phyloP scores from a whole-genome alignment of 2,113 vertebrate genomes.

The Aplodontia rufa region DNA sequence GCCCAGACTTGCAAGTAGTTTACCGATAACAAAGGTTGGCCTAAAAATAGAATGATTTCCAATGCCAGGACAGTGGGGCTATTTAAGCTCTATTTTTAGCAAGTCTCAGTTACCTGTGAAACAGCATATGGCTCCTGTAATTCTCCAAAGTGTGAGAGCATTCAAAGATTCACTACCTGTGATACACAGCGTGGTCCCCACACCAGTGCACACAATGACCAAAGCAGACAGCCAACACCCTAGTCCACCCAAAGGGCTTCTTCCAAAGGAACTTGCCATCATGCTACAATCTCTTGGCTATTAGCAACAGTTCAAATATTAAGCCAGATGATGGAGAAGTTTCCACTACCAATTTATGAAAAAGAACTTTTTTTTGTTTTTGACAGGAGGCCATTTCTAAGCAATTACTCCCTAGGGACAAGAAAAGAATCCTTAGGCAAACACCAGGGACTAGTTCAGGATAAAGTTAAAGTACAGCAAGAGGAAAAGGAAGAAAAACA shows the following conservation, averaged over 20 bases:
- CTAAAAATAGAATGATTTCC: slow-evolving; percentile 50
- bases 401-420: slow-evolving; percentile 26
- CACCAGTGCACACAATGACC: neutral
- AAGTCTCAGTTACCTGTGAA: slow-evolving; percentile 49
- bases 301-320: neutral
- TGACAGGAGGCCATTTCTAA: slow-evolving; percentile 51
- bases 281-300: neutral
- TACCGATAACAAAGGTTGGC: neutral
- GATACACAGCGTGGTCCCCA: neutral
- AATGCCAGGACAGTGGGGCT: neutral
- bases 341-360: slow-evolving; percentile 23
- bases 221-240: neutral
- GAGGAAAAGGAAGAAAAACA: slow-evolving; percentile 44
- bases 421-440: slow-evolving; percentile 13
- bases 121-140: slow-evolving; percentile 9
- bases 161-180: neutral
- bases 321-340: slow-evolving; percentile 25
- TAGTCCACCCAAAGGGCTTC: neutral
- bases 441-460: neutral
- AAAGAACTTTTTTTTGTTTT: slow-evolving; percentile 36
- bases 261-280: neutral
- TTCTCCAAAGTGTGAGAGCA: neutral
- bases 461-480: neutral
- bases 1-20: neutral
- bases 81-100: slow-evolving; percentile 52